Conservation (phyloP, 2,888 invertebrate species). For the Dorcus hopei region DNA sequence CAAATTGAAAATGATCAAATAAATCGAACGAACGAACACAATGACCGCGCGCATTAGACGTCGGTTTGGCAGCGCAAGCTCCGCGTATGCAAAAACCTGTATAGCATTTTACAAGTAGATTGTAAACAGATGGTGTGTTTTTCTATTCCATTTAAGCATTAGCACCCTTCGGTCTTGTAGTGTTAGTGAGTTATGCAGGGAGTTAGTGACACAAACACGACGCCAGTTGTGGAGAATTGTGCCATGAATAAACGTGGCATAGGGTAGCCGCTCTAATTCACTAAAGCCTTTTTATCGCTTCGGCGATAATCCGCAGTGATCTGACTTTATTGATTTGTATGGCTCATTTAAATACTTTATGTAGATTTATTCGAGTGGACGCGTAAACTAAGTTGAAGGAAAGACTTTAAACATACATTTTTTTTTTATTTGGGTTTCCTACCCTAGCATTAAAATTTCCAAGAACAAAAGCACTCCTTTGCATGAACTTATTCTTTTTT, state of each 20-base stretch:
- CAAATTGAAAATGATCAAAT: background rate
- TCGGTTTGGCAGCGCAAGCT: background rate
- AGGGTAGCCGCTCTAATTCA: constrained; percentile 39
- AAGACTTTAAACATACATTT: no score
- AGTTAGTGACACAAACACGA: constrained; percentile 21
- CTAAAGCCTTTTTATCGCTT: constrained; percentile 41
- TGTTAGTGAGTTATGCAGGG: constrained; percentile 22
- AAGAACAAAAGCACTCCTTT: no score
- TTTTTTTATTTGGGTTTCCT: no score
- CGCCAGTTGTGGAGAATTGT: constrained; percentile 23
- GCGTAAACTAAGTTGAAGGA: background rate
- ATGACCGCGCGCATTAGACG: background rate
- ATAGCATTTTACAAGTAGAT: constrained; percentile 36
- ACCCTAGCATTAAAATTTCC: no score
- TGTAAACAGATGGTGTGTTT: constrained; percentile 53
- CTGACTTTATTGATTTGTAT: constrained; percentile 34
- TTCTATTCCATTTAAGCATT: constrained; percentile 53
- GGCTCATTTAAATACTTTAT: background rate
- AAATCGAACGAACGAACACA: background rate
- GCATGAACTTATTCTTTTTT: no score
- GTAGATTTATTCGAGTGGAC: background rate
- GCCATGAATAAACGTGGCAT: constrained; percentile 30
- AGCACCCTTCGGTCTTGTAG: constrained; percentile 39
- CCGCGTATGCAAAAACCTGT: constrained; percentile 23
- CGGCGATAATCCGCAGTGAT: constrained; percentile 41